Conservation (phyloP, 2,888 invertebrate species). For the Meghimatium bilineatum region DNA sequence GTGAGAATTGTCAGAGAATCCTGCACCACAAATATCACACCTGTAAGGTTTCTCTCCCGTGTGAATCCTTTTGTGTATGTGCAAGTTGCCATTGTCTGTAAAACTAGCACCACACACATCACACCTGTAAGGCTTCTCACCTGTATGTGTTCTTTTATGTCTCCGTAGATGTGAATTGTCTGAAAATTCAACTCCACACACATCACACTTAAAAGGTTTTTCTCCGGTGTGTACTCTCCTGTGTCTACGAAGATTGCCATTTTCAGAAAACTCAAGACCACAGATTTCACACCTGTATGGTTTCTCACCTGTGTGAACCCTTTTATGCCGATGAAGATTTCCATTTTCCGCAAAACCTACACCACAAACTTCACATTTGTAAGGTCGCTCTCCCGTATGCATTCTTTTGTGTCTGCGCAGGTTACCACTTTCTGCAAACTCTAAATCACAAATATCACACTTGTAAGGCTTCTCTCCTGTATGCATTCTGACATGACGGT, state of each 20-base stretch:
- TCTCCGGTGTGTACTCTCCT: slow-evolving; percentile 17
- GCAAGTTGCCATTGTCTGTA: slow-evolving; percentile 36
- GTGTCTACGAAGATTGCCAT: slow-evolving; percentile 32
- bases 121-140: slow-evolving; percentile 45
- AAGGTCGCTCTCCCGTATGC: slow-evolving; percentile 24
- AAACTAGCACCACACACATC: slow-evolving; percentile 41
- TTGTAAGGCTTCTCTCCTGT: slow-evolving; percentile 42
- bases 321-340: background rate
- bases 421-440: slow-evolving; percentile 28
- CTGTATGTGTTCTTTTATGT: slow-evolving; percentile 49
- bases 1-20: slow-evolving; percentile 32
- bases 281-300: slow-evolving; percentile 37
- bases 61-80: slow-evolving; percentile 42
- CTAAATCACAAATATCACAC: slow-evolving; percentile 32
- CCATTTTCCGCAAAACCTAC: slow-evolving; percentile 31
- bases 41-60: slow-evolving; percentile 46
- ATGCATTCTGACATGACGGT: slow-evolving; percentile 42
- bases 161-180: background rate
- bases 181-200: slow-evolving; percentile 10
- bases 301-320: slow-evolving; percentile 23
- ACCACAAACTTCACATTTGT: slow-evolving; percentile 34
- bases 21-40: slow-evolving; percentile 33
- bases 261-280: slow-evolving; percentile 23
- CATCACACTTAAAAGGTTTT: slow-evolving; percentile 2
- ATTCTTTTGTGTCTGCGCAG: slow-evolving; percentile 16